phyloP scores from a whole-genome alignment of 2,888 invertebrate species.

The Amphimallon solstitiale region DNA sequence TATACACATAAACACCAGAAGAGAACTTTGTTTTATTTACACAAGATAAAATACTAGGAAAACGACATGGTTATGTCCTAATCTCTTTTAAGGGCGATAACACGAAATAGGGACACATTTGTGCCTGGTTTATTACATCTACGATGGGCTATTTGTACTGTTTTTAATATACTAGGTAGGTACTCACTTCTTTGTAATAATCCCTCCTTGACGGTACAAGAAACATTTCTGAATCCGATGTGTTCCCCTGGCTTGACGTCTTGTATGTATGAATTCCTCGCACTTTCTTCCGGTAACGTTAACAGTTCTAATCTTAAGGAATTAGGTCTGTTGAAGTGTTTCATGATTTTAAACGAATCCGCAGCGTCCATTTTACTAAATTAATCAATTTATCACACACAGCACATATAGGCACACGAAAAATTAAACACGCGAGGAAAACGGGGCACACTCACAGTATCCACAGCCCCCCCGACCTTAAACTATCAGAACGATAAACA shows the following conservation, averaged over 20 bases:
- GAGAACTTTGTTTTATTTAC: slow-evolving; percentile 33
- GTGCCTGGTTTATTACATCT: neutral
- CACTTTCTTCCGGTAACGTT: slow-evolving; percentile 54
- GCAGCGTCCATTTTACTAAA: slow-evolving; percentile 9
- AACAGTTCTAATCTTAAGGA: slow-evolving; percentile 57
- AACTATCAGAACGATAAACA: slow-evolving; percentile 5
- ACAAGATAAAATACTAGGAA: slow-evolving; percentile 17
- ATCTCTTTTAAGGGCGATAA: too few relatives aligned
- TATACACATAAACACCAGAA: neutral
- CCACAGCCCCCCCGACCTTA: neutral
- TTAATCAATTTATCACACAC: neutral
- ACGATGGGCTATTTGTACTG: too few relatives aligned
- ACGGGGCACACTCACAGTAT: neutral
- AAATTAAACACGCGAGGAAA: neutral
- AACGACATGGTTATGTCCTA: slow-evolving; percentile 2
- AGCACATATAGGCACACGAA: slow-evolving; percentile 4
- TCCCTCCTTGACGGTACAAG: slow-evolving; percentile 72
- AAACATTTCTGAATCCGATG: slow-evolving; percentile 74
- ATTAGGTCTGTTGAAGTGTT: slow-evolving; percentile 53
- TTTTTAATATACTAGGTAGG: too few relatives aligned
- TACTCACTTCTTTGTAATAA: slow-evolving; percentile 68
- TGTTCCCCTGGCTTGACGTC: slow-evolving; percentile 55
- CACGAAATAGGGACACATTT: neutral
- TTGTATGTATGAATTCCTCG: slow-evolving; percentile 47
- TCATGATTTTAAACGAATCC: slow-evolving; percentile 29